Conservation (phyloP, 2,888 invertebrate genomes). For the Spodoptera picta region DNA sequence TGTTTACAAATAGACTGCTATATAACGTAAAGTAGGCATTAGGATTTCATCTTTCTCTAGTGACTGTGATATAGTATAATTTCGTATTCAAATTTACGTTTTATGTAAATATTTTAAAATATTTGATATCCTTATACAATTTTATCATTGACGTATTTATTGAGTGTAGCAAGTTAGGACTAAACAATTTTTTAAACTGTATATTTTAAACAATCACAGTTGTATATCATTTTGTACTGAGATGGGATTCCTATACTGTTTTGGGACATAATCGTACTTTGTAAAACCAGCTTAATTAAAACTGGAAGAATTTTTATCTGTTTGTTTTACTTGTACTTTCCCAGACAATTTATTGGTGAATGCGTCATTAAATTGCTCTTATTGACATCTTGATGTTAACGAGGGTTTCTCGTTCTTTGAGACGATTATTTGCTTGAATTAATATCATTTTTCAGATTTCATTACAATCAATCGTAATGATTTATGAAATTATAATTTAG, state of each 20-base stretch:
- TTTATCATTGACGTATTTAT: conserved; percentile 81
- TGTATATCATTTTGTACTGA: conserved; percentile 74
- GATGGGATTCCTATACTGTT: conserved; percentile 69
- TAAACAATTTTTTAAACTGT: conserved; percentile 60
- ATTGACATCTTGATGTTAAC: conserved; percentile 30
- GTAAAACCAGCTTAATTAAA: conserved; percentile 75
- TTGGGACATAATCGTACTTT: conserved; percentile 68
- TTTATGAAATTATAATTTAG: too few relatives aligned
- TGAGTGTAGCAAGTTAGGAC: conserved; percentile 69
- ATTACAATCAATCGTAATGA: too few relatives aligned
- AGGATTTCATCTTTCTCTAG: conserved; percentile 85
- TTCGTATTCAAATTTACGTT: conserved; percentile 78
- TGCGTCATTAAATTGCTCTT: conserved; percentile 23
- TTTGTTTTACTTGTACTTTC: conserved; percentile 58
- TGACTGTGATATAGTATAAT: conserved; percentile 88
- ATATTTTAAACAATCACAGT: conserved; percentile 59
- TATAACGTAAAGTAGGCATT: conserved; percentile 74
- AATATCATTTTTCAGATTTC: too few relatives aligned
- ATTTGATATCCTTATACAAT: conserved; percentile 88
- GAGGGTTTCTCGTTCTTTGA: conserved; percentile 6
- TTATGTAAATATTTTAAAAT: conserved; percentile 83
- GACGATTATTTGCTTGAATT: conserved; percentile 1
- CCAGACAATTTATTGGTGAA: conserved; percentile 5
- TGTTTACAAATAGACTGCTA: conserved; percentile 83
- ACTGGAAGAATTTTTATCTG: conserved; percentile 66